phyloP scores from a whole-genome alignment of 2,888 invertebrate species.

The Falcaria lacertinaria region DNA sequence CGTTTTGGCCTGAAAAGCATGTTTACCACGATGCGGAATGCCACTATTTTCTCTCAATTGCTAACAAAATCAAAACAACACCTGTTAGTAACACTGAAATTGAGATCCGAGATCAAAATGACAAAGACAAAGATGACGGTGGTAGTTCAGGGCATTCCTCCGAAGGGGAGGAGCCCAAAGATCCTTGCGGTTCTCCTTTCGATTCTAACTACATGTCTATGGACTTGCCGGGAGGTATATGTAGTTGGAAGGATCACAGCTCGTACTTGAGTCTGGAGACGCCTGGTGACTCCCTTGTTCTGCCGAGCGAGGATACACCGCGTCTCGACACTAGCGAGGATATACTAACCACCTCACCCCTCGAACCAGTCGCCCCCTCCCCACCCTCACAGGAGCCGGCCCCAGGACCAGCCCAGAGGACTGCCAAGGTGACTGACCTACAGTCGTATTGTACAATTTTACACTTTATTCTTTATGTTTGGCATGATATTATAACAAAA shows the following conservation, averaged over 20 bases:
- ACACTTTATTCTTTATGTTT: conserved; percentile 72
- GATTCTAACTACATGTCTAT: conserved; percentile 83
- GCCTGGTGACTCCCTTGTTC: conserved; percentile 41
- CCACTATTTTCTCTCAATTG: conserved; percentile 77
- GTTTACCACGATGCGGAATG: conserved; percentile 84
- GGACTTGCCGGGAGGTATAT: conserved; percentile 88
- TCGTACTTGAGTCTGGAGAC: conserved; percentile 85
- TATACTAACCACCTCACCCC: conserved; percentile 71
- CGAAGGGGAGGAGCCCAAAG: conserved; percentile 54
- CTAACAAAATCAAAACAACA: conserved; percentile 57
- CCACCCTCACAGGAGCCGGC: conserved; percentile 65
- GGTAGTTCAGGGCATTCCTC: conserved; percentile 80
- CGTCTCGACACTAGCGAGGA: conserved; percentile 59
- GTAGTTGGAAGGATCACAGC: conserved; percentile 90
- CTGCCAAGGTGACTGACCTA: conserved; percentile 74
- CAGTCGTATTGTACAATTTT: conserved; percentile 77
- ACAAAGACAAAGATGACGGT: conserved; percentile 81
- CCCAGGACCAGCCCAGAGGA: conserved; percentile 47
- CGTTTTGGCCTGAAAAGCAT: conserved; percentile 82
- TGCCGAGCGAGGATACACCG: conserved; percentile 30
- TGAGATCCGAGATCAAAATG: conserved; percentile 68
- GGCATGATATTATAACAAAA: conserved; percentile 76
- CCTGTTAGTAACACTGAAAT: conserved; percentile 33
- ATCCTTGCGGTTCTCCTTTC: conserved; percentile 46
- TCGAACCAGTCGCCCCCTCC: conserved; percentile 63